Base-by-base conservation (phyloP, 2,113 vertebrate species). In the Donacobius atricapilla region DNA sequence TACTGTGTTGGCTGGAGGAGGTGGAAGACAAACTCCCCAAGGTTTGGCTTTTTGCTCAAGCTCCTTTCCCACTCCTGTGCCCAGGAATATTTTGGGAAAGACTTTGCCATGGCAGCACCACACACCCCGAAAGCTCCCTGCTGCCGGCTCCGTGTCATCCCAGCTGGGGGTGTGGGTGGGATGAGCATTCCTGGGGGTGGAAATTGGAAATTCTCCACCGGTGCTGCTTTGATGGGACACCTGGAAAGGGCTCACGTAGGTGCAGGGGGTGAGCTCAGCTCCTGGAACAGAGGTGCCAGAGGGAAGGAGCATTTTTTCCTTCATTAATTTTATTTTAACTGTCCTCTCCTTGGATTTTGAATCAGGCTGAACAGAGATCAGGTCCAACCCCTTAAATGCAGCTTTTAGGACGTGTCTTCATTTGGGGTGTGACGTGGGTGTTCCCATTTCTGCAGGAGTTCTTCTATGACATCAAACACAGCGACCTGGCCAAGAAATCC, bases 391-490 rank as follows among this genome's bases (percentile, higher is more conserved):
- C 22, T 28, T 11, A 27, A 5, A 15, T 45, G 68, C 25, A 10
- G 24, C 10, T 60, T 72, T 66, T 18, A 3, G 33, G 21, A 12
- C 9, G 57, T 16, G 1, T 45, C 72, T 48, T 47, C n/a, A 40
- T 39, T 23, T 66, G 42, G 70, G 60, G 44, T 1, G 24, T 87
- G 56, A 89, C 0, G 0, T 6, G 54, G n/a, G 11, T 47, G 16
- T 79, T 65, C 39, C 76, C 17, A 1, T 82, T 54, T 15, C 71
- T 94, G 40, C 94, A 99, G 99, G 99, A 99, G 96, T 99, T 99
- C 95, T 98, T 99, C 98, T 99, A 99, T 24, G 99, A 99, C 24
- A 99, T 99, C 96, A 99, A 99, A 95, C 99, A 99, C 94, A 98
- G 98, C 0, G 98, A 99, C 53, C 98, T 99, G 96, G 99, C 99